Evolutionary conservation across 2,888 invertebrate genomes (phyloP).

Genomic region (Orthosia gracilis): DNA sequence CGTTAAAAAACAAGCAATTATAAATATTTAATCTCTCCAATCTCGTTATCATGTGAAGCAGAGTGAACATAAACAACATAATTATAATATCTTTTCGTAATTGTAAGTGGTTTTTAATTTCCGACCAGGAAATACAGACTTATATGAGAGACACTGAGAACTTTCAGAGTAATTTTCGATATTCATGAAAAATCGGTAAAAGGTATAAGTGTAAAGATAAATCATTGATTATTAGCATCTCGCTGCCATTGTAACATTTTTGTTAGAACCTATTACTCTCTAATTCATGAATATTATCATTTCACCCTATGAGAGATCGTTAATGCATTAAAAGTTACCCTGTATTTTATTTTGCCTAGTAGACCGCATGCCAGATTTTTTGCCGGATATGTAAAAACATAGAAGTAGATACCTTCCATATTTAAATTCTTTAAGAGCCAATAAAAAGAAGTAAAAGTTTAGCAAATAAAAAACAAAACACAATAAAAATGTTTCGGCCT

Average conservation of each 20-base stretch:
- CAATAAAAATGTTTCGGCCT: constrained; percentile 47
- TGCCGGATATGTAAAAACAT: too few relatives aligned
- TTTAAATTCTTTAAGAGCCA: neutral
- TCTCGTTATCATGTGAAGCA: constrained; percentile 15
- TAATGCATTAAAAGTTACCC: too few relatives aligned
- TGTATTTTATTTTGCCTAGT: too few relatives aligned
- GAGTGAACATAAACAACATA: neutral
- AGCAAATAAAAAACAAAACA: neutral
- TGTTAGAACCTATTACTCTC: too few relatives aligned
- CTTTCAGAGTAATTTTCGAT: neutral
- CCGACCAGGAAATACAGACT: neutral
- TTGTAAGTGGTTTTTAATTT: neutral
- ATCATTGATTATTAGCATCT: too few relatives aligned
- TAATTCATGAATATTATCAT: too few relatives aligned
- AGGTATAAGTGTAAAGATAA: too few relatives aligned
- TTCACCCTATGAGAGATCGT: too few relatives aligned
- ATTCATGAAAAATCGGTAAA: neutral
- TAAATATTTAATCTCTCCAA: constrained; percentile 26
- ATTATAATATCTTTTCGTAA: neutral
- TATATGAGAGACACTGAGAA: neutral
- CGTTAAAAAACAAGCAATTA: constrained; percentile 28
- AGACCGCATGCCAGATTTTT: too few relatives aligned
- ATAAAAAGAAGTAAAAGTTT: constrained; percentile 1
- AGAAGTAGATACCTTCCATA: neutral
- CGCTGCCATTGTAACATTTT: too few relatives aligned